phyloP scores from a whole-genome alignment of 2,888 invertebrate species.

The Cephus rjabovi region DNA sequence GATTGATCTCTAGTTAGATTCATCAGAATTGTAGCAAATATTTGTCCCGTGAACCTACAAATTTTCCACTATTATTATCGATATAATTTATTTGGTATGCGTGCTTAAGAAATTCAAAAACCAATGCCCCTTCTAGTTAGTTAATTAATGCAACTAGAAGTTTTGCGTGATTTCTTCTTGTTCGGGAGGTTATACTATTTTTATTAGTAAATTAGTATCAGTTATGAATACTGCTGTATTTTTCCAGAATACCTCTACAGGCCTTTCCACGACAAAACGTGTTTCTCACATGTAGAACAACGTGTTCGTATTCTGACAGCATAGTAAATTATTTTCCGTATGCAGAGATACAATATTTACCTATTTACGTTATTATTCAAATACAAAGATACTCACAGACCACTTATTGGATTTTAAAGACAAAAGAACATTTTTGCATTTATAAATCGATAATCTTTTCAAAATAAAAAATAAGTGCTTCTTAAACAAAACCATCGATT shows the following conservation, averaged over 20 bases:
- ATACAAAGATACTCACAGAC: neutral
- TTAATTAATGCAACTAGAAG: neutral
- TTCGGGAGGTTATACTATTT: neutral
- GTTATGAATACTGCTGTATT: neutral
- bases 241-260: neutral
- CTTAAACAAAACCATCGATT: neutral
- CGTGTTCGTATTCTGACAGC: neutral
- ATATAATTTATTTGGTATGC: neutral
- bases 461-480: neutral
- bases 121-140: neutral
- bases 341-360: neutral
- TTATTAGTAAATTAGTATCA: neutral
- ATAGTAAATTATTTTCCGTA: neutral
- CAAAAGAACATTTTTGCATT: neutral
- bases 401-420: neutral
- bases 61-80: neutral
- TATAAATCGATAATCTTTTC: neutral
- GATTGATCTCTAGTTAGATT: neutral
- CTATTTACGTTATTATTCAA: neutral
- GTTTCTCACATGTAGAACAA: neutral
- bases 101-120: neutral
- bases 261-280: neutral
- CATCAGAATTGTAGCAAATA: neutral
- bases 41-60: neutral
- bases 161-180: neutral